Conservation (phyloP, 1,140 invertebrate species). For the Tigriopus japonicus region DNA sequence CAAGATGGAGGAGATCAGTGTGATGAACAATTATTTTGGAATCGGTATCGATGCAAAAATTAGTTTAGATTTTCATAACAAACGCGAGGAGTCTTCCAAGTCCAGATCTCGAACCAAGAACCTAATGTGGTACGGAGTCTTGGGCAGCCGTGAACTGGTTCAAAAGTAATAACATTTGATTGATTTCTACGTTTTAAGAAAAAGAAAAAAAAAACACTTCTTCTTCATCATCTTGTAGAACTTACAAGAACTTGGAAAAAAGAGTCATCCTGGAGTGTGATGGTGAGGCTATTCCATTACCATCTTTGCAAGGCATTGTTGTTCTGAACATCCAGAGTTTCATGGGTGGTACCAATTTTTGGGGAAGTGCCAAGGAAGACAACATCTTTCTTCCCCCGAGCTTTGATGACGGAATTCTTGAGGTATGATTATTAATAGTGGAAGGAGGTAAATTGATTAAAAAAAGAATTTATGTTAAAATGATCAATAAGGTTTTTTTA, state of each 20-base stretch:
- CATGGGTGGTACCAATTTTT: constrained; percentile 96
- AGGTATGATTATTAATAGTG: constrained; percentile 44
- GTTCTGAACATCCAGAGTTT: constrained; percentile 86
- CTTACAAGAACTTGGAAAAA: constrained; percentile 90
- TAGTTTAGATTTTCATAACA: constrained; percentile 90
- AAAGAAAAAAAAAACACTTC: no score
- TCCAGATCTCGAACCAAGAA: constrained; percentile 82
- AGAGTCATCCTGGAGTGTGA: constrained; percentile 80
- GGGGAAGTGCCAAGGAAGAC: constrained; percentile 76
- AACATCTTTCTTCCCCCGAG: constrained; percentile 67
- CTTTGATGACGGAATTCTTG: constrained; percentile 78
- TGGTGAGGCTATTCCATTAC: constrained; percentile 70
- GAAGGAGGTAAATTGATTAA: no score
- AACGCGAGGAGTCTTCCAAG: constrained; percentile 92
- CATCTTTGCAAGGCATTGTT: constrained; percentile 86
- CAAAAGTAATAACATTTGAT: constrained; percentile 7
- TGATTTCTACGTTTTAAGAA: no score
- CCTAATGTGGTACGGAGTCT: constrained; percentile 91
- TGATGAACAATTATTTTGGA: constrained; percentile 99
- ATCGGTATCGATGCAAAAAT: constrained; percentile 98
- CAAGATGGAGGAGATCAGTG: constrained; percentile 79
- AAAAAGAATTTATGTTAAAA: no score
- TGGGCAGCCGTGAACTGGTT: constrained; percentile 65
- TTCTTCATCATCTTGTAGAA: constrained; percentile 28
- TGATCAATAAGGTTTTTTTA: no score